Base-by-base conservation (phyloP, 2,113 vertebrate species). In the Leuciscus idus region DNA sequence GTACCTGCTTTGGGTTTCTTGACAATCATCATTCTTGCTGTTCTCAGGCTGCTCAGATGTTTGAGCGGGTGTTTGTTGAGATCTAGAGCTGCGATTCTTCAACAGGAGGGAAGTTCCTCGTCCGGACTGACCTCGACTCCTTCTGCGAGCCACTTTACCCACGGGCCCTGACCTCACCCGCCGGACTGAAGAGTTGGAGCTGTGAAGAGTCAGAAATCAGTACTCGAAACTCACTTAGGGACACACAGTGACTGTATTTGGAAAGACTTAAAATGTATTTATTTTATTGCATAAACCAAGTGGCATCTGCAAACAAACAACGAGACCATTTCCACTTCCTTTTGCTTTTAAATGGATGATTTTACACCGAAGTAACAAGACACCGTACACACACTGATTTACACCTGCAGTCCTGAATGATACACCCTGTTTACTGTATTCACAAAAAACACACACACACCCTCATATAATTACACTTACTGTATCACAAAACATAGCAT, bases 91-190 rank as follows among this genome's bases (percentile, higher is more conserved):
- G 23, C 10, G 6, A 0, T 39, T 74, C 52, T 66, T 86, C 2
- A 88, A 79, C 50, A 89, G 81, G 9, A 92, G 86, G 6, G 93
- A 93, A 75, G 88, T 90, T 30, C 88, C 84, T 84, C 87, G 48
- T 33, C 62, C 12, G 0, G 91, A 90, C n/a, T 86, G 89, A 74
- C 50, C 17, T 46, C 76, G 75, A 77, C 91, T 90, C n/a, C 83
- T 90, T 46, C 88, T 79, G 66, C 81, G 88, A 19, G 84, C 81
- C 74, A 73, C 85, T 72, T 88, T 91, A 70, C 88, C 87, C 21
- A 86, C 70, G 1, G 92, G 89, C 23, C 88, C 93, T 1, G 91
- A 91, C 8, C 59, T 73, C 11, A 90, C 33, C 77, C 90, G 91
- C 86, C 84, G 89, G 4, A 92, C 86, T 6, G 84, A 79, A 76